phyloP scores from a whole-genome alignment of 2,113 vertebrate genomes.

The Strigops habroptila region DNA sequence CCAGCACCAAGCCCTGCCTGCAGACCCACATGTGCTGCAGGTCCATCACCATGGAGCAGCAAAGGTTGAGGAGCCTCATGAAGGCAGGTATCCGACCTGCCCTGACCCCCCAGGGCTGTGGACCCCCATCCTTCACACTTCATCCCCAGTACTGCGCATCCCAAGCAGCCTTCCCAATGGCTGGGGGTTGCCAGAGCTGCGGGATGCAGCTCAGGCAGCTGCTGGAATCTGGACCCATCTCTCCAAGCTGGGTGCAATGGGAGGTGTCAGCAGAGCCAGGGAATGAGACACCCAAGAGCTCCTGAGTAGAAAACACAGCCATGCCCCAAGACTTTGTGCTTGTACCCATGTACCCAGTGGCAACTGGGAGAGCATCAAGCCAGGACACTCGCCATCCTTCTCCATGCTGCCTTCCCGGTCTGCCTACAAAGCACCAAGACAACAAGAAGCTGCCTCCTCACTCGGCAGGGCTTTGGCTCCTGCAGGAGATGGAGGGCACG shows the following conservation, averaged over 20 bases:
- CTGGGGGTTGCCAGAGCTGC: accelerated
- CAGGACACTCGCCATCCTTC: background rate
- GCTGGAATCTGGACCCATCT: accelerated
- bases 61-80: background rate
- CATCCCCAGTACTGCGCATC: background rate
- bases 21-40: accelerated
- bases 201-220: background rate
- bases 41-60: background rate
- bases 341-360: background rate
- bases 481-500: background rate
- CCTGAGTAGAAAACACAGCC: background rate
- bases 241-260: accelerated
- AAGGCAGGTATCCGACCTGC: background rate
- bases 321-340: background rate
- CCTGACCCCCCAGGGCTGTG: accelerated
- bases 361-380: accelerated
- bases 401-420: background rate
- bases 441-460: background rate
- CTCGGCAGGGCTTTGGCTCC: background rate
- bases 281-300: background rate
- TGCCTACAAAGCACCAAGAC: background rate
- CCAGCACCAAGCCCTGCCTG: background rate
- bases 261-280: background rate
- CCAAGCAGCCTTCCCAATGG: background rate
- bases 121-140: background rate